These are phyloP conservation scores for Chymomyza fuscimana DNA, from an alignment of 2,888 invertebrate species.

Conservation along the genomic window DNA sequence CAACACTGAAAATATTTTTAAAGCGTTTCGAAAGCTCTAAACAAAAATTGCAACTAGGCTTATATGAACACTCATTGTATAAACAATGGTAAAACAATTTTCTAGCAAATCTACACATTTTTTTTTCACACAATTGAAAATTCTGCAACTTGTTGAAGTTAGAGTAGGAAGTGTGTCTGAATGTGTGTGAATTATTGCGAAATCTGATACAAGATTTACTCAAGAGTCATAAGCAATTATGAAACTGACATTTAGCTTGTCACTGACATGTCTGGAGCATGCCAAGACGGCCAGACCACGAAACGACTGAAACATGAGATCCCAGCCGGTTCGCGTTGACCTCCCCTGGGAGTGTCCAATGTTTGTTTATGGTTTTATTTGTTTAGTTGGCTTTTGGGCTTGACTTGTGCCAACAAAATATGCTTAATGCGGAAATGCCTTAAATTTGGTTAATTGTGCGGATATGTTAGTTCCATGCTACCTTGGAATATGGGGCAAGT, in stretches of 20 bases:
- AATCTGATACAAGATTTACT: slow-evolving; percentile 68
- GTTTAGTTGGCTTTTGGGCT: neutral
- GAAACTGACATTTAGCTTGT: slow-evolving; percentile 69
- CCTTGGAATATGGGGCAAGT: neutral
- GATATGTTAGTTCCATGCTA: neutral
- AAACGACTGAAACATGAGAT: slow-evolving; percentile 13
- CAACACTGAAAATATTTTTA: slow-evolving; percentile 11
- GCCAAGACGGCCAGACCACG: neutral
- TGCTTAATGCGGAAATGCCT: slow-evolving; percentile 10
- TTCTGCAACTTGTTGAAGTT: slow-evolving; percentile 18
- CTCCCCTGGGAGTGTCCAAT: neutral
- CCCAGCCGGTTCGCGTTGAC: slow-evolving; percentile 9
- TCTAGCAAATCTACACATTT: neutral
- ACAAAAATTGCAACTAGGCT: neutral
- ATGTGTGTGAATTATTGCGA: slow-evolving; percentile 40
- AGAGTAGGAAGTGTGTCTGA: neutral
- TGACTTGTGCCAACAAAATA: neutral
- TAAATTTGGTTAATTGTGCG: slow-evolving; percentile 9
- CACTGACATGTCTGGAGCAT: slow-evolving; percentile 44
- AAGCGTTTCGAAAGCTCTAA: slow-evolving; percentile 35
- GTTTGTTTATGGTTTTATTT: neutral
- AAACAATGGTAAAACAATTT: slow-evolving; percentile 7
- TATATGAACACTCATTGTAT: slow-evolving; percentile 2
- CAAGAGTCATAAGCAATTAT: slow-evolving; percentile 66
- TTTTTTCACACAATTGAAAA: slow-evolving; percentile 50